These are phyloP conservation scores for Caenorhabditis sp. DNA, from an alignment of 2,888 invertebrate species.

Conservation along the genomic window DNA sequence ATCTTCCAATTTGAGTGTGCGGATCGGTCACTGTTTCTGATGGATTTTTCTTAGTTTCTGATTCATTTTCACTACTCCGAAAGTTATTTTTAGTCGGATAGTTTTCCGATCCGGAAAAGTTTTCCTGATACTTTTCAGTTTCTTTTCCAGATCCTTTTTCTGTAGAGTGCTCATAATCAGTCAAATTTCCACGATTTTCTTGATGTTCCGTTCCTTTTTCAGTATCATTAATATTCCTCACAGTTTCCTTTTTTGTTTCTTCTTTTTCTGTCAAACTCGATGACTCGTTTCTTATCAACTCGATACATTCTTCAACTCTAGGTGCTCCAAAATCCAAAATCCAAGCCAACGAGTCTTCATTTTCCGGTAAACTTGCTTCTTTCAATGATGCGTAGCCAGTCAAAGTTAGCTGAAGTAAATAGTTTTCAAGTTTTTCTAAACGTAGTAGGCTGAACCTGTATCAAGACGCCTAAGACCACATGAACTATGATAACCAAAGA, in stretches of 20 bases:
- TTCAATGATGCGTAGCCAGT: conserved; percentile 1
- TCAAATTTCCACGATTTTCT: not conserved
- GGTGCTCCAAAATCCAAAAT: conserved; percentile 27
- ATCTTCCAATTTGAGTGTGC: no score
- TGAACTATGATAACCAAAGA: conserved; percentile 20
- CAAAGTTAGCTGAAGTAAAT: not conserved
- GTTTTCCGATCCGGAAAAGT: no score
- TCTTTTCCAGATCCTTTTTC: no score
- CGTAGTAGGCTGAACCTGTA: no score
- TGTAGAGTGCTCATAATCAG: no score
- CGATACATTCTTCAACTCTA: not conserved
- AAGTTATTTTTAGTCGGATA: no score
- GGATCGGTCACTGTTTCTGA: no score
- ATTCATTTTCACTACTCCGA: no score
- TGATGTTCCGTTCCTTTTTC: not conserved
- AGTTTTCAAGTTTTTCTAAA: no score
- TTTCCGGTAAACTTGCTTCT: conserved; percentile 12
- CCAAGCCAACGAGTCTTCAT: conserved; percentile 16
- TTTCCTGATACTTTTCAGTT: no score
- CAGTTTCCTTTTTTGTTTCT: not conserved
- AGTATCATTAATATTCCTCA: not conserved
- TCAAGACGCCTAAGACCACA: conserved; percentile 8
- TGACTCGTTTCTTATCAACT: not conserved
- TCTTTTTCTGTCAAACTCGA: not conserved
- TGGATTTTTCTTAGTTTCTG: no score